Conservation (phyloP, 2,888 invertebrate species). For the Caenorhabditis sulstoni region DNA sequence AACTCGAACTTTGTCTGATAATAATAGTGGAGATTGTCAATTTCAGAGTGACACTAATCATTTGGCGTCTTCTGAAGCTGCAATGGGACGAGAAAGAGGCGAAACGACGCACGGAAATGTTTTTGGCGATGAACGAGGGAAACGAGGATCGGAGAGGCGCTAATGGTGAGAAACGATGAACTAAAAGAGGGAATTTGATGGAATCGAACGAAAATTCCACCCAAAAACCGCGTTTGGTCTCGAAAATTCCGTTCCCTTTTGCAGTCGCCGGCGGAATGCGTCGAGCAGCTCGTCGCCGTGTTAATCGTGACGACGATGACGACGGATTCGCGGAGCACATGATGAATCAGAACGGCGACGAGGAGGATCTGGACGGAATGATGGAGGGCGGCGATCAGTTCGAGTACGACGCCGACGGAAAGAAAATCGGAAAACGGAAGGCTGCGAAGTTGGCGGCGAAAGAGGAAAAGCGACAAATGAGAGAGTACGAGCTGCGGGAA, state of each 20-base stretch:
- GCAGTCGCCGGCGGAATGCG: constrained; percentile 72
- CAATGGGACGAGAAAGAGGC: constrained; percentile 69
- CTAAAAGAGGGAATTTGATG: background rate
- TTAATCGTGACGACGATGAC: constrained; percentile 64
- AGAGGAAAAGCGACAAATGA: constrained; percentile 75
- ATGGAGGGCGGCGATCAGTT: constrained; percentile 27
- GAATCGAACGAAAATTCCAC: background rate
- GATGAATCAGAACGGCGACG: constrained; percentile 54
- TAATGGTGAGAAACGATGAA: constrained; percentile 44
- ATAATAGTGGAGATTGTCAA: background rate
- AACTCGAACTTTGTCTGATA: too few species aligned
- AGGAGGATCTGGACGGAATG: constrained; percentile 30
- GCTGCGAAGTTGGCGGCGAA: constrained; percentile 79
- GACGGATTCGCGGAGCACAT: constrained; percentile 66
- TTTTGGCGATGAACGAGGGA: constrained; percentile 68
- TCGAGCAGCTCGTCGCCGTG: constrained; percentile 62
- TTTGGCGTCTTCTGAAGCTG: constrained; percentile 64
- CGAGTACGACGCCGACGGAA: constrained; percentile 55
- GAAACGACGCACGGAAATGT: constrained; percentile 58
- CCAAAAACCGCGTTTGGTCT: too few species aligned
- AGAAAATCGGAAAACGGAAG: constrained; percentile 79
- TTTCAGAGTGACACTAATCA: constrained; percentile 63
- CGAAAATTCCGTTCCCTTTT: too few species aligned
- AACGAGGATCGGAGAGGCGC: constrained; percentile 64
- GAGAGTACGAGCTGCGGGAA: constrained; percentile 78